Evolutionary conservation across 2,888 invertebrate genomes (phyloP), one percentile per base, ranked within the genome.

Genomic region (Boloria euphrosyne): DNA sequence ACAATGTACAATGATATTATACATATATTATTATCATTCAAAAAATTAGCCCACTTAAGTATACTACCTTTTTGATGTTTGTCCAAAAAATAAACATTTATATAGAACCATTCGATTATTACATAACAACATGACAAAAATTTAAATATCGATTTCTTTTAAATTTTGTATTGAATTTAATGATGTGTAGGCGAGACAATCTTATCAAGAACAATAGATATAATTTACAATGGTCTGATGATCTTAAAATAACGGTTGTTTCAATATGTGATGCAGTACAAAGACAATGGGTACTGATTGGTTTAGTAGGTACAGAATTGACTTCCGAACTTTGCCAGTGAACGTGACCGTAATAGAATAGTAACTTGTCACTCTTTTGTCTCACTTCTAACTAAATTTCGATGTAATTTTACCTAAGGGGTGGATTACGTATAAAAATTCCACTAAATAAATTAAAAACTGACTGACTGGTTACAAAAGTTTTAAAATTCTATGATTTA

Each of bases 201-300:
- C 44, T 59, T 13, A 55, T 38, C 31, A 59, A 14, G 60, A 64
- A 65, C 65, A 62, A 66, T 61, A 60, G 60, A 71, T 66, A 62
- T 66, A 70, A 38, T 38, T 38, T 50, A 69, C 68, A 71, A 68
- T 69, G 66, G 49, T 68, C 59, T 67, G 68, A 72, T 72, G 69
- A 76, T 72, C 68, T 71, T 71, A 38, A 38, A 57, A 44, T 74
- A 75, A 73, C 75, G 69, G 72, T 75, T 69, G 78, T 59, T 72
- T 72, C 75, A 75, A 82, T 80, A 83, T 78, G 80, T 76, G 73
- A 75, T 76, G 70, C 74, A 80, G 81, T 82, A 82, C 79, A 78
- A 80, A 87, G 84, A 89, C 89, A 89, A 89, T 89, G 80, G 78
- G 70, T 73, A 73, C 80, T 90, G 89, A 90, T 90, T 89, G 87